Evolutionary conservation across 2,113 vertebrate species (phyloP), one percentile per base, ranked within the genome.

Genomic region (Sphaerodactylus townsendi): DNA sequence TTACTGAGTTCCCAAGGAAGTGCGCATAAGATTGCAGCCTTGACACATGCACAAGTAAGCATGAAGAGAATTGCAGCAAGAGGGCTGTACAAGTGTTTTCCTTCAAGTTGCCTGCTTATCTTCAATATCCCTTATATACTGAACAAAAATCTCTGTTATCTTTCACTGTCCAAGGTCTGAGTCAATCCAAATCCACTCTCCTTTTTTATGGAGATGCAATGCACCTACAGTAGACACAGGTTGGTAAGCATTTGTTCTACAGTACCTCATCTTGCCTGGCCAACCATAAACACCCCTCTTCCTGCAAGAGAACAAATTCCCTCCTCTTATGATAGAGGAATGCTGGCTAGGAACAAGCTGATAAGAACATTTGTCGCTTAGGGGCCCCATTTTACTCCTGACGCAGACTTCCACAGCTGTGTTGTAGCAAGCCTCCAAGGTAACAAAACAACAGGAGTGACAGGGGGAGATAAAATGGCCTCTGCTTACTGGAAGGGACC

Each of bases 391-490:
- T 70, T 23, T 17, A 25, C 37, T 70, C 68, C 10, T 69, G 65
- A 70, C 37, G 21, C 74, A 48, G 72, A 5, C 19, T 77, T 46
- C 23, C 28, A 35, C 30, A 71, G 39, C 48, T 28, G n/a, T 82
- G 83, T 56, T 48, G 78, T 91, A 92, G 23, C 21, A 17, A n/a
- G 68, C 81, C 84, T 87, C 70, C 50, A 91, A 92, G 83, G 68
- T 66, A 79, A 79, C 83, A 77, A 35, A 84, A 79, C 59, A 64
- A 48, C 15, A 28, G 70, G 69, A 30, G 59, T n/a, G n/a, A n/a
- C n/a, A n/a, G 80, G 84, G 81, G 73, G 48, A 35, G 15, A 85
- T 86, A 92, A 91, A 90, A 80, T 85, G 92, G 90, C 89, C 81
- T 68, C 85, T 25, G 37, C 69, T 75, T 79, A 48, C 59, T 35